A percentile compares a stretch with the other conserved stretches of the same genome.
These are phyloP conservation scores for Anguilla marmorata DNA, from an alignment of 2,797 vertebrate species.

Conservation along the genomic window DNA sequence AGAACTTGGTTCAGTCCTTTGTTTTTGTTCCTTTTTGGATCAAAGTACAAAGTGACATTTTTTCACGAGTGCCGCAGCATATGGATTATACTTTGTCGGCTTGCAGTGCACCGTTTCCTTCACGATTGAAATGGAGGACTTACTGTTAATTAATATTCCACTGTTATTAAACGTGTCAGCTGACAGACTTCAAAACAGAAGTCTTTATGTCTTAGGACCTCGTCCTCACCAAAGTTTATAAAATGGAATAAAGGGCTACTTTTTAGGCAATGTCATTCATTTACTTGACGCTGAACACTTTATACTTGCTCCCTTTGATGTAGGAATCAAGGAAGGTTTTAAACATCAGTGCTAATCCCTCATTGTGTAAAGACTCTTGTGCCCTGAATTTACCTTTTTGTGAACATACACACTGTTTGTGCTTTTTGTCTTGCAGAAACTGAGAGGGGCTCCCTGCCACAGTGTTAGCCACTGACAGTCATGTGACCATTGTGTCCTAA, in stretches of 20 bases:
- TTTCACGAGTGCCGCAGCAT: neutral
- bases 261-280: neutral
- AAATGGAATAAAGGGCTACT: neutral
- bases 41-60: neutral
- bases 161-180: neutral
- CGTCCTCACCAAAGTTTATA: neutral
- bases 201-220: neutral
- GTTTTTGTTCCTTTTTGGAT: neutral
- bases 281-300: neutral
- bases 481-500: neutral
- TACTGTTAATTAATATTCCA: neutral
- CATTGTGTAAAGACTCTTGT: slow-evolving; percentile 1
- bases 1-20: neutral
- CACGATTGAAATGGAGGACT: neutral
- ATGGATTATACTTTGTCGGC: neutral
- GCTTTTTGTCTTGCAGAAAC: neutral
- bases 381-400: slow-evolving; percentile 21
- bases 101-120: neutral
- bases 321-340: slow-evolving; percentile 1
- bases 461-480: neutral
- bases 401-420: slow-evolving; percentile 5
- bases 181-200: neutral
- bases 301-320: slow-evolving; percentile 12
- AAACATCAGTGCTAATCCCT: slow-evolving; percentile 17
- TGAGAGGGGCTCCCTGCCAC: neutral